Percentiles rank a stretch among this genome's conserved stretches.
Conservation (phyloP, 2,113 vertebrate genomes). For the Nibea albiflora region DNA sequence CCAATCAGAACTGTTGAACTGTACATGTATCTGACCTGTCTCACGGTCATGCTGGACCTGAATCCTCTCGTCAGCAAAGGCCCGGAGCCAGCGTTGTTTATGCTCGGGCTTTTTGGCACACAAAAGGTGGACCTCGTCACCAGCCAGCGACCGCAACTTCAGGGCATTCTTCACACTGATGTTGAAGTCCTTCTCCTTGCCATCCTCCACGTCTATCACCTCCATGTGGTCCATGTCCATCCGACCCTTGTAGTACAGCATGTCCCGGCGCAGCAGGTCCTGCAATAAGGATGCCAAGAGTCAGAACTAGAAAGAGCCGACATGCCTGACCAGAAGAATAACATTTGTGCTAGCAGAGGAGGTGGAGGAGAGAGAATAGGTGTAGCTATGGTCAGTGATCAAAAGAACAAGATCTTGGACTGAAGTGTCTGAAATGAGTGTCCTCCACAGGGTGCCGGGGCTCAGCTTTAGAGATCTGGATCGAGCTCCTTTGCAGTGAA, state of each 20-base stretch:
- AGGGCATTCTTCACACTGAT: constrained; percentile 92
- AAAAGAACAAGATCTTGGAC: no score
- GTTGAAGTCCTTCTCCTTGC: constrained; percentile 94
- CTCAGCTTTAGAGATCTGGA: no score
- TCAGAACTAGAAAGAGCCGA: neutral
- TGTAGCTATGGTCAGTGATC: no score
- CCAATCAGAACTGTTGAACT: no score
- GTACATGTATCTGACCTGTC: constrained; percentile 84
- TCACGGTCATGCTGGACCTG: constrained; percentile 93
- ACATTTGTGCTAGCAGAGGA: no score
- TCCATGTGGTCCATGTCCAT: constrained; percentile 93
- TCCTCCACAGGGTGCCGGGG: no score
- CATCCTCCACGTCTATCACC: constrained; percentile 91
- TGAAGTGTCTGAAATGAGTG: no score
- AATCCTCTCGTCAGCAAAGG: constrained; percentile 90
- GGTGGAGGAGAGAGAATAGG: no score
- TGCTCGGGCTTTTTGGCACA: constrained; percentile 94
- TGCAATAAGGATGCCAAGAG: constrained; percentile 50
- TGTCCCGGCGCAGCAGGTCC: constrained; percentile 94
- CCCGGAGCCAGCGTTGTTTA: constrained; percentile 94
- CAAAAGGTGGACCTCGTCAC: constrained; percentile 89
- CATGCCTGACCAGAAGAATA: neutral
- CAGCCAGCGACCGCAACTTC: constrained; percentile 82
- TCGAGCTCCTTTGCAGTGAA: no score
- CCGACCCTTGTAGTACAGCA: constrained; percentile 94